Base-by-base conservation (phyloP, 2,113 vertebrate genomes). In the Mungos mungo region DNA sequence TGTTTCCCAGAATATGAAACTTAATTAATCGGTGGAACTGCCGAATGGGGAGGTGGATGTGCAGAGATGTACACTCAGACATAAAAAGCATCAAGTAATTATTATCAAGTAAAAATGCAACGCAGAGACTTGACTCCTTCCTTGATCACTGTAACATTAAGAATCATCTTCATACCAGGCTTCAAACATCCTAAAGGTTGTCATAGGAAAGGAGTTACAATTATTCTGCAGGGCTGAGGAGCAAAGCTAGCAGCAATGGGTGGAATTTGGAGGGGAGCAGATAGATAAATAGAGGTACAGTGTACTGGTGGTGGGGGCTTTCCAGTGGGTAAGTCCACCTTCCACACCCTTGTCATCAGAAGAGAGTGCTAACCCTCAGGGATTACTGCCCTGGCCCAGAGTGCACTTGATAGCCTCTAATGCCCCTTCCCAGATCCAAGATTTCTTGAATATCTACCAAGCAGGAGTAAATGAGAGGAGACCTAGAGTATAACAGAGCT, bases 391-490 rank as follows among this genome's bases (percentile, higher is more conserved):
- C 60, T 13, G 3, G 41, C 4, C 60, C 50, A 27, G 47, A 83
- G 33, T 27, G 47, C 50, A n/a, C 45, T 54, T 54, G 0, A 10
- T 47, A 66, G 18, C 41, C 38, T 82, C n/a, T 81, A 3, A 52
- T 6, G 54, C 82, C 80, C 60, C 25, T 68, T 50, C 31, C 31
- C 57, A 12, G 35, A 81, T 5, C 71, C n/a, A 35, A 23, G 29
- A 66, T 85, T 72, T 72, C 65, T 81, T 82, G 57, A 41, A 71
- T 65, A 16, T 72, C 76, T 63, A 3, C 74, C 9, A 54, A 82
- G 71, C n/a, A 57, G 69, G 47, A 88, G 27, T 31, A 77, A 68
- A 38, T 27, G 35, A 88, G 60, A 93, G 60, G 84, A 77, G 82
- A 27, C 72, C 35, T 81, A 27, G 3, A 38, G 10, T 11, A 27